Conservation (phyloP, 2,113 vertebrate genomes). For the Odontesthes bonariensis region DNA sequence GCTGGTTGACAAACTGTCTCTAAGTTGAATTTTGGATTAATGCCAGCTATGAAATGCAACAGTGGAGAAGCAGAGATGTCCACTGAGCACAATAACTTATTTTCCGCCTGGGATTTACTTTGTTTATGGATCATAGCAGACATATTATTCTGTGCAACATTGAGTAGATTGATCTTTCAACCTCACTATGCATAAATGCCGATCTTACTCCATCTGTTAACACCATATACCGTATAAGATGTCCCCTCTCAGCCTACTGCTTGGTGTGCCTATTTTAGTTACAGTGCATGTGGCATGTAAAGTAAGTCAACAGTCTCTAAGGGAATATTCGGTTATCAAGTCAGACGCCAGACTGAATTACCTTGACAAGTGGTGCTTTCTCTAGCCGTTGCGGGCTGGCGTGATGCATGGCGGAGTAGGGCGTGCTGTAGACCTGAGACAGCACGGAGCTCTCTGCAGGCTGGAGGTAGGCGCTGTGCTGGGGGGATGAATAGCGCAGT, state of each 20-base stretch:
- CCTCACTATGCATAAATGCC: conserved; percentile 13
- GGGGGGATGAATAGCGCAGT: conserved; percentile 77
- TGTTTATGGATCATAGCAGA: conserved; percentile 28
- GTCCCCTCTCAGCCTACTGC: conserved; percentile 12
- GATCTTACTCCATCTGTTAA: conserved; percentile 37
- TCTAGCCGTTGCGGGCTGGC: conserved; percentile 57
- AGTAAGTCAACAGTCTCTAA: conserved; percentile 44
- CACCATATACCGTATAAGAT: conserved; percentile 10
- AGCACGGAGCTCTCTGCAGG: conserved; percentile 37
- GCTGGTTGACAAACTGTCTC: not conserved
- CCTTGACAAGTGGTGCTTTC: conserved; percentile 81
- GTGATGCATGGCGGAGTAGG: conserved; percentile 68
- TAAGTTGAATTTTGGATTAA: conserved; percentile 9
- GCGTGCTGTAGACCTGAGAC: conserved; percentile 85
- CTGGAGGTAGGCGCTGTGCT: conserved; percentile 71
- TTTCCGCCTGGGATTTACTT: conserved; percentile 16
- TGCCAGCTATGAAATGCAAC: conserved; percentile 30
- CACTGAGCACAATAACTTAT: not conserved
- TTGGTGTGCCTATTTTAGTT: conserved; percentile 60
- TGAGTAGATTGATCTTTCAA: conserved; percentile 49
- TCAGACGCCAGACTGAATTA: conserved; percentile 61
- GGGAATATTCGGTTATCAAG: conserved; percentile 59
- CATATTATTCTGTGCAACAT: conserved; percentile 11
- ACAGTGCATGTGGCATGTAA: conserved; percentile 50
- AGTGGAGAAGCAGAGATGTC: not conserved